Evolutionary conservation across 2,113 vertebrate species (phyloP).

Genomic region (Catharus fuscescens): DNA sequence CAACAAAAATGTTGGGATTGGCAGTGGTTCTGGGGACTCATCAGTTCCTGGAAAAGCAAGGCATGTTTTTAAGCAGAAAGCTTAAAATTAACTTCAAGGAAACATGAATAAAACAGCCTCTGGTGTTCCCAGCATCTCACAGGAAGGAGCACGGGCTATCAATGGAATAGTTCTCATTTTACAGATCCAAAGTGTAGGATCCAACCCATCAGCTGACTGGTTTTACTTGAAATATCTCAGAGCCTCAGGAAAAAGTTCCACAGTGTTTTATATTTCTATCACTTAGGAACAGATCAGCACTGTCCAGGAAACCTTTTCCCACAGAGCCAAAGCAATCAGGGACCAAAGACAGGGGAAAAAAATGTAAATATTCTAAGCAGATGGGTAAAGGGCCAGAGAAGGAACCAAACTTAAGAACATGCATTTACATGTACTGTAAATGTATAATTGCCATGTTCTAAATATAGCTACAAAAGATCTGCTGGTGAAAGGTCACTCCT

Average conservation of each 20-base stretch:
- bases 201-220: not conserved
- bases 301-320: not conserved
- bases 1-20: conserved; percentile 97
- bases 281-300: not conserved
- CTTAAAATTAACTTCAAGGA: conserved; percentile 49
- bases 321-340: not conserved
- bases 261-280: not conserved
- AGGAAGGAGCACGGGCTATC: not conserved
- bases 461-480: not conserved
- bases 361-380: not conserved
- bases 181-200: not conserved
- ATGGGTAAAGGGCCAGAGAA: not conserved
- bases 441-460: not conserved
- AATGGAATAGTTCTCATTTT: not conserved
- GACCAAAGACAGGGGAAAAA: not conserved
- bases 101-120: not conserved
- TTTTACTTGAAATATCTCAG: not conserved
- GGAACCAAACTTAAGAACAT: not conserved
- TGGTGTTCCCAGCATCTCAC: not conserved
- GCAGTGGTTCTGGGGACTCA: conserved; percentile 97
- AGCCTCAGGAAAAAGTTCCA: not conserved
- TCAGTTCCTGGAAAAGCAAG: conserved; percentile 87
- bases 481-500: conserved; percentile 24
- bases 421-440: not conserved
- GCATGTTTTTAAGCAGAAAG: conserved; percentile 1